Base-by-base conservation (phyloP, 2,888 invertebrate species). In the Synanthedon myopaeformis region DNA sequence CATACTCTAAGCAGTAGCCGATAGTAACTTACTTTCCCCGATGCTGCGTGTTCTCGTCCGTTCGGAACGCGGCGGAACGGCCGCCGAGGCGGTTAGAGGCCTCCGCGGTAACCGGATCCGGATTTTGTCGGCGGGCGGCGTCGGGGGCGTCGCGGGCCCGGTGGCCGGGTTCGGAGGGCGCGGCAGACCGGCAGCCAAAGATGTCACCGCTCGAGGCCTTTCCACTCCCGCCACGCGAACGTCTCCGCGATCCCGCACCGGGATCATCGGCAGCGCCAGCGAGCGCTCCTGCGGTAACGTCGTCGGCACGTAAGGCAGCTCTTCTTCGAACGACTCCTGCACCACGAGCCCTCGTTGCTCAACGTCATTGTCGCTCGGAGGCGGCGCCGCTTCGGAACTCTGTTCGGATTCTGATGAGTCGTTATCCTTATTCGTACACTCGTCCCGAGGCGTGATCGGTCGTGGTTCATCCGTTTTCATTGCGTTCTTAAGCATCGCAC, bases 251-350 rank as follows among this genome's bases (percentile, higher is more conserved):
- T 69, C 90, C 75, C 67, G 76, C 64, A 95, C 91, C 23, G 96
- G 95, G 59, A 96, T 90, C 67, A 96, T 92, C 14, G 95, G 93
- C 60, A 95, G 84, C 28, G 93, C 95, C 58, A 93, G 59, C 96
- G 91, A 82, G 96, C 73, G 91, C 82, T 96, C 96, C 73, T 92
- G 89, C 17, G 96, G 96, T 69, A 96, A 82, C 54, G 96, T 96
- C n/a, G 96, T 96, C 55, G 96, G 96, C 68, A 96, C 91, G 74
- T 95, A 96, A 2, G 96, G 96, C 69, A 96, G 86, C 79, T 95
- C 94, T 65, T 93, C 93, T 67, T 95, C 95, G 70, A 94, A 93
- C 45, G 95, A 95, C 71, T 95, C 95, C 72, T 94, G 92, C 55
- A 92, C 88, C 51, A 96, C 94, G 49, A 96, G 88, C 2, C 92